Percentiles rank a stretch among this genome's conserved stretches.
These are phyloP conservation scores for Eupithecia vulgata DNA, from an alignment of 2,888 invertebrate species.

Conservation along the genomic window DNA sequence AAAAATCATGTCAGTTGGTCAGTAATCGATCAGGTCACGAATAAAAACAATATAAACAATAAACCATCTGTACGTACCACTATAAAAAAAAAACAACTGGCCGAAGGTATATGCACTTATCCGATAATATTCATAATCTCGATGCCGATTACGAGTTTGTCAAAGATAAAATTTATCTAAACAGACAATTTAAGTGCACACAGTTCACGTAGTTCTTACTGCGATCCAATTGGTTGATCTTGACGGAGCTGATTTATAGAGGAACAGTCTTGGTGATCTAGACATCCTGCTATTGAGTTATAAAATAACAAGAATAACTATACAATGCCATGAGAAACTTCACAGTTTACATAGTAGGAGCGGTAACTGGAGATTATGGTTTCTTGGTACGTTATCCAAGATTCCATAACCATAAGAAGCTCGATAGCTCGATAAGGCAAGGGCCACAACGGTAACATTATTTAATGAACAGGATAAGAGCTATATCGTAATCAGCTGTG, in stretches of 20 bases:
- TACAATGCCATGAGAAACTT: constrained; percentile 24
- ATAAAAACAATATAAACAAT: constrained; percentile 4
- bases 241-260: constrained; percentile 53
- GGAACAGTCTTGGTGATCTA: constrained; percentile 57
- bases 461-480: constrained; percentile 33
- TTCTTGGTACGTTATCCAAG: constrained; percentile 31
- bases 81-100: not conserved
- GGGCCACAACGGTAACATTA: constrained; percentile 25
- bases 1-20: too few species aligned
- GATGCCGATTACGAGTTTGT: constrained; percentile 41
- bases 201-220: not conserved
- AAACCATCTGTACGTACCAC: not conserved
- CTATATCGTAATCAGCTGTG: constrained; percentile 37
- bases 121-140: constrained; percentile 10
- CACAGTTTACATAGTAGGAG: constrained; percentile 21
- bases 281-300: constrained; percentile 60
- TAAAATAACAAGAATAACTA: constrained; percentile 44
- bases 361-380: constrained; percentile 35
- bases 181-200: not conserved
- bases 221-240: constrained; percentile 1
- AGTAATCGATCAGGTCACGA: constrained; percentile 7
- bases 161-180: not conserved
- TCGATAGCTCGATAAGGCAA: constrained; percentile 31
- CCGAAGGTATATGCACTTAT: not conserved
- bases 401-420: constrained; percentile 35